Base-by-base conservation (phyloP, 2,113 vertebrate genomes). In the Psophia crepitans region DNA sequence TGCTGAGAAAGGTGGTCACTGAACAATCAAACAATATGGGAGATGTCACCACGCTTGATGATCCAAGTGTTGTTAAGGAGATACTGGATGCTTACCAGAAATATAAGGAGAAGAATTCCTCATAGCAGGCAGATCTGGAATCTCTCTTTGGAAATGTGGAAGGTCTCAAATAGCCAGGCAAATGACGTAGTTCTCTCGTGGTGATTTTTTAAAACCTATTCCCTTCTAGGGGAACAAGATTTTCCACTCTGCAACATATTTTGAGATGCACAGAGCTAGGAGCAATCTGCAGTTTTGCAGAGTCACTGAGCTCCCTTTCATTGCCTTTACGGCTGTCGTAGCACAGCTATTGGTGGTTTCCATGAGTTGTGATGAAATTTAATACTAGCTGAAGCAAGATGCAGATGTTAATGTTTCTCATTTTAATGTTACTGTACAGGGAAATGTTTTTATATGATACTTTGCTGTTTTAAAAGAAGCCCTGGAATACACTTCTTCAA, bases 31-130 rank as follows among this genome's bases (percentile, higher is more conserved):
- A 90, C 18, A 97, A 98, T 75, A 97, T 99, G 39, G 99, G 99
- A 24, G 99, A 99, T 44, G 90, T 98, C 76, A 99, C 99, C 23
- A 99, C 99, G 4, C 96, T 99, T 89, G 99, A 99, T 27, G 99
- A 99, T 93, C 98, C 99, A 6, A 96, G 89, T 1, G 98, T 99
- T 43, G 97, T 99, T 82, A 68, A 61, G 5, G 99, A 99, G 97
- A 99, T 99, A 86, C 0, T 98, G 43, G 97, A 98, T 27, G 96
- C 98, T 37, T 97, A 98, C 63, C 66, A 98, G 53, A 97, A 91
- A 57, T 97, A 99, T 95, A 98, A 97, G 64, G 94, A 97, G 78
- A 69, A 84, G 49, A 73, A 53, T 43, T 78, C 80, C 5, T 81
- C 81, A 2, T 97, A 98, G 79, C 54, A 56, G 82, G 37, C 14